Evolutionary conservation across 2,797 vertebrate species (phyloP), one percentile per base, ranked within the genome.

Genomic region (Notolabrus celidotus): DNA sequence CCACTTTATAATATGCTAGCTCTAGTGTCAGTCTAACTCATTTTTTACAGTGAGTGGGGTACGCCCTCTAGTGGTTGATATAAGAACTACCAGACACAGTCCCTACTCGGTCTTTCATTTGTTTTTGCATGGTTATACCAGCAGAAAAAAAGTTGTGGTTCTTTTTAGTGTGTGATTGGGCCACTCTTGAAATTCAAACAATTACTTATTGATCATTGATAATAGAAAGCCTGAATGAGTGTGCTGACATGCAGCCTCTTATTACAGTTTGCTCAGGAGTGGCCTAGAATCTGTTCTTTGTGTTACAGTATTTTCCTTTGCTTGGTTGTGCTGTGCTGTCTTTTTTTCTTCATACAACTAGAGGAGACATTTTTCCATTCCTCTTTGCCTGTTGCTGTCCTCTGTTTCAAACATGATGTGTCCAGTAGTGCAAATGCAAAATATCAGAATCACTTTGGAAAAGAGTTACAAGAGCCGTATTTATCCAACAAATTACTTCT

Each of bases 21-120:
- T 55, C 9, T 17, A 10, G 20, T 38, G 15, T n/a, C 19, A 3
- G 43, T 19, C 4, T 5, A 78, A 14, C 15, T 61, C 31, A 34
- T 3, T 70, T 43, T 58, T 47, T 45, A 58, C 36, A 43, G 19
- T 45, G 68, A 53, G 65, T 33, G 22, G 80, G 77, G 33, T 25
- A 4, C 54, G 25, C 87, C 88, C 79, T 71, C 86, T 84, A 74
- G 74, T 88, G 82, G 33, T 46, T 1, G 15, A 1, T 1, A 15
- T 10, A 16, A 47, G 33, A 88, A 86, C 83, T 93, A 91, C 69
- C 89, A 91, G 82, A 85, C 88, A 91, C 89, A 87, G 91, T 92
- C 89, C 81, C 63, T 19, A n/a, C 36, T 55, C 62, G 27, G 53
- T n/a, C n/a, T n/a, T n/a, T n/a, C n/a, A 45, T 50, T 49, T 53